A percentile compares a stretch with the other conserved stretches of the same genome.
Conservation (phyloP, 2,113 vertebrate genomes). For the Mus spicilegus region DNA sequence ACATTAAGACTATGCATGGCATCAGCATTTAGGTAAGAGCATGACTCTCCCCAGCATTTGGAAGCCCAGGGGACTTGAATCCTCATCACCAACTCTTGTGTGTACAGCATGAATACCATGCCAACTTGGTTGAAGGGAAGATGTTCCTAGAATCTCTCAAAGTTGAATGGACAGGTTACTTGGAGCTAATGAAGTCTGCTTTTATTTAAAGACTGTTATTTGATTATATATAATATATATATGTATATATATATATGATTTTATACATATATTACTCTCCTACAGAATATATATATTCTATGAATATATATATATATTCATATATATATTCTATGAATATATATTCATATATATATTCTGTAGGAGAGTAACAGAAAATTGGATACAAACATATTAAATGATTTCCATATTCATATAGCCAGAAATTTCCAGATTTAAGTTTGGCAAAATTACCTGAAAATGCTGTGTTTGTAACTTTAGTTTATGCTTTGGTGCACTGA, state of each 20-base stretch:
- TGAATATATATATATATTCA: no score
- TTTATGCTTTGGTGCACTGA: neutral
- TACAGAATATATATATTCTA: no score
- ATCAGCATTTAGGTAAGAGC: neutral
- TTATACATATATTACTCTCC: no score
- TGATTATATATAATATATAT: neutral
- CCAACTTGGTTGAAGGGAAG: neutral
- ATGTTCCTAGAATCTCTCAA: neutral
- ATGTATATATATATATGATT: neutral
- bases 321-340: no score
- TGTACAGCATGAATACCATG: neutral
- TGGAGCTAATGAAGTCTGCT: neutral
- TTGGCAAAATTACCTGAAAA: neutral
- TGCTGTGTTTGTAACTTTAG: neutral
- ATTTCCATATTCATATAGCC: neutral
- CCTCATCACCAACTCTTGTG: neutral
- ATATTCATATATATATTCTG: neutral
- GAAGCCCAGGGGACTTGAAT: neutral
- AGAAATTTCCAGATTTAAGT: neutral
- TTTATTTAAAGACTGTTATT: neutral
- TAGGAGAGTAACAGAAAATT: neutral
- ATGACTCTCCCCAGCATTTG: neutral
- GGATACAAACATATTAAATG: neutral
- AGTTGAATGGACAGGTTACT: neutral
- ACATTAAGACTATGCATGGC: neutral